phyloP scores from a whole-genome alignment of 2,113 vertebrate species.

The Pomatorhinus ruficollis region DNA sequence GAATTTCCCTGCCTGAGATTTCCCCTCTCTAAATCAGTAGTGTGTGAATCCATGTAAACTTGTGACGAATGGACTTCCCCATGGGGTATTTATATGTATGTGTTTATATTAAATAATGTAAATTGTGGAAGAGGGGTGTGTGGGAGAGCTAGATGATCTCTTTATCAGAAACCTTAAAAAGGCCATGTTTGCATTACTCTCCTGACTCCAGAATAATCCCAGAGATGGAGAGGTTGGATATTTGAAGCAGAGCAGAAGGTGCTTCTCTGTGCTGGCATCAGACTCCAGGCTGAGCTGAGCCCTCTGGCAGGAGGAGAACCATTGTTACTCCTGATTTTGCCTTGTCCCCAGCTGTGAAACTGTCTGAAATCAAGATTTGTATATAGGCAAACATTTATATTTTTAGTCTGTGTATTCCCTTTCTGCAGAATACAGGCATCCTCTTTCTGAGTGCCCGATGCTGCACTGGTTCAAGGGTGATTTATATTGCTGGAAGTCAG shows the following conservation, averaged over 20 bases:
- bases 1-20: background rate
- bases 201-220: background rate
- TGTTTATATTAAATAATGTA: background rate
- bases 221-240: background rate
- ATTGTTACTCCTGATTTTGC: background rate
- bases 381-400: background rate
- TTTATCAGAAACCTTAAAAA: background rate
- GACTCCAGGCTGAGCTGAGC: background rate
- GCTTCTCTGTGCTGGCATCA: background rate
- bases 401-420: background rate
- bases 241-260: background rate
- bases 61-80: background rate
- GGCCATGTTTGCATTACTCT: background rate
- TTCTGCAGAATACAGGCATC: background rate
- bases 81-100: background rate
- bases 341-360: background rate
- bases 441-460: background rate
- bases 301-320: background rate
- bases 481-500: background rate
- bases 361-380: background rate
- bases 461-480: background rate
- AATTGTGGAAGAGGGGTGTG: background rate
- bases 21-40: background rate
- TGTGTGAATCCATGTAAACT: background rate
- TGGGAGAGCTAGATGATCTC: background rate